phyloP scores from a whole-genome alignment of 2,113 vertebrate species.

The Megaptera novaeangliae region DNA sequence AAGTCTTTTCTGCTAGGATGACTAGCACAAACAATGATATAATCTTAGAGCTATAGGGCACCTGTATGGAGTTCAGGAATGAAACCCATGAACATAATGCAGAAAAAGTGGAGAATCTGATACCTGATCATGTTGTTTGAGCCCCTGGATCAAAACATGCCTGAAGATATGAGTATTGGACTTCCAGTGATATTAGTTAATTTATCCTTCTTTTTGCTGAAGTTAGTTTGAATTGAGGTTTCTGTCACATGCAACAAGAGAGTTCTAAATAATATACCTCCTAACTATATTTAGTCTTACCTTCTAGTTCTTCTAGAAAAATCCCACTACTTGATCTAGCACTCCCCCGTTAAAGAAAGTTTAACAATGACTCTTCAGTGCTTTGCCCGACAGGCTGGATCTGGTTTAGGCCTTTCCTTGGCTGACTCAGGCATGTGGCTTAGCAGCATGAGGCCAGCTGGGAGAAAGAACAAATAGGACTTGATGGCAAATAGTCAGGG shows the following conservation, averaged over 20 bases:
- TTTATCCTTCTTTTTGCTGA: neutral
- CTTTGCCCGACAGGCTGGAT: neutral
- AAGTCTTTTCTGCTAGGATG: neutral
- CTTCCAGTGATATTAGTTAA: neutral
- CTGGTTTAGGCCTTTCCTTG: neutral
- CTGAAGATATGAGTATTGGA: neutral
- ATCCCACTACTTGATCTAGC: neutral
- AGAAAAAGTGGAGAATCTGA: neutral
- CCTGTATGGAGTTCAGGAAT: neutral
- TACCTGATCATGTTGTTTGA: neutral
- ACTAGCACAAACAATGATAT: neutral
- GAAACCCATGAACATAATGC: neutral
- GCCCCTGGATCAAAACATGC: neutral
- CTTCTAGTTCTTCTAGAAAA: conserved; percentile 9
- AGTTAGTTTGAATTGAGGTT: neutral
- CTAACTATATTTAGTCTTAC: neutral
- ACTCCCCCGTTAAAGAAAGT: neutral
- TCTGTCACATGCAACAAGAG: neutral
- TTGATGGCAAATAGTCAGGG: neutral
- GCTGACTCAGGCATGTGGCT: neutral
- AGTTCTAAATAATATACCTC: neutral
- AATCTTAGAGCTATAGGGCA: neutral
- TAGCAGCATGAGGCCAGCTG: neutral
- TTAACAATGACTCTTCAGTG: neutral
- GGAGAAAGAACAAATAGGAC: neutral